phyloP scores from a whole-genome alignment of 2,797 vertebrate genomes.

The Lepilemur ruficaudatus region DNA sequence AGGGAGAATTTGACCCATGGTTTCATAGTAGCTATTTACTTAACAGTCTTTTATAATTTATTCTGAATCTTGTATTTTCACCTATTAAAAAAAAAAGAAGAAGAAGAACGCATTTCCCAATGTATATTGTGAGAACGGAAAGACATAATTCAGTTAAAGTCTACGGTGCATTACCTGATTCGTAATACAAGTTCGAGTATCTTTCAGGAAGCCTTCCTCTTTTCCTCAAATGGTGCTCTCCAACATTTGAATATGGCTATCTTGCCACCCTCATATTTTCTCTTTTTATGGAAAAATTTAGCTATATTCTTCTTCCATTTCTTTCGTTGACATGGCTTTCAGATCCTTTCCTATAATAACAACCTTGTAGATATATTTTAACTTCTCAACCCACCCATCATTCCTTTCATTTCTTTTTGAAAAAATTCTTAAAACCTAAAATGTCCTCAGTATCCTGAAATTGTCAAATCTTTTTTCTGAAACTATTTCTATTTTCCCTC shows the following conservation, averaged over 20 bases:
- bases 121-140: not conserved
- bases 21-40: not conserved
- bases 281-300: not conserved
- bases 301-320: not conserved
- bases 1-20: not conserved
- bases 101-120: not conserved
- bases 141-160: not conserved
- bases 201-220: not conserved
- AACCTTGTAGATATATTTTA: not conserved
- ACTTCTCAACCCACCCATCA: not conserved
- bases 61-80: not conserved
- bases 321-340: not conserved
- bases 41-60: not conserved
- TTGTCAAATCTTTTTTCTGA: not conserved
- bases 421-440: not conserved
- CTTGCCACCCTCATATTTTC: not conserved
- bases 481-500: constrained; percentile 11
- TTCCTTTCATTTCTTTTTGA: not conserved
- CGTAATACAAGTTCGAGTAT: not conserved
- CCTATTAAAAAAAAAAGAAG: not conserved
- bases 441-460: not conserved
- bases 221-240: not conserved
- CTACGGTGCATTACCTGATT: not conserved
- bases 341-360: not conserved
- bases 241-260: not conserved